These are phyloP conservation scores for Alethe diademata DNA, from an alignment of 2,113 vertebrate genomes.

Conservation along the genomic window DNA sequence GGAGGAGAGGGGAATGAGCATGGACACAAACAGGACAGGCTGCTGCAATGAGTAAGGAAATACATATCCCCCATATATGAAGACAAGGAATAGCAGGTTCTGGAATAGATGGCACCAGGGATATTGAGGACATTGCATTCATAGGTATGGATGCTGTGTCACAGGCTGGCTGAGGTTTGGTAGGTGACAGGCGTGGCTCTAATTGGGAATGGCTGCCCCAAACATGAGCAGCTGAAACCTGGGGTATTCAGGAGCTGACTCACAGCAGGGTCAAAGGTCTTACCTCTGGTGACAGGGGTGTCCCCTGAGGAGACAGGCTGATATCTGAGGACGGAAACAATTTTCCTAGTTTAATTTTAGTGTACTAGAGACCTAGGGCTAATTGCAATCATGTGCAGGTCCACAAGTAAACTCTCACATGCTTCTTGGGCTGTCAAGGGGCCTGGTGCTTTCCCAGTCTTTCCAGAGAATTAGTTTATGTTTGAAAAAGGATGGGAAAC, in stretches of 20 bases:
- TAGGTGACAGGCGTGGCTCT: not conserved
- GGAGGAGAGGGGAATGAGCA: not conserved
- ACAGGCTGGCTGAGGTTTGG: not conserved
- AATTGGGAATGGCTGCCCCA: not conserved
- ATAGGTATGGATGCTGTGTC: not conserved
- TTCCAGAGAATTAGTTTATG: conserved; percentile 11
- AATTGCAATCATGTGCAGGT: not conserved
- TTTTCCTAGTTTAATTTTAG: not conserved
- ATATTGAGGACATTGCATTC: not conserved
- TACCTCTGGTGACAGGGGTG: not conserved
- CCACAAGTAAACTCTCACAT: not conserved
- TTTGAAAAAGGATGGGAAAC: conserved; percentile 45
- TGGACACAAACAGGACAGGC: not conserved
- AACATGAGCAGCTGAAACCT: not conserved
- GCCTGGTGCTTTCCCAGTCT: conserved; percentile 11
- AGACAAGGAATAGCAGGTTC: not conserved
- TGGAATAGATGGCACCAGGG: not conserved
- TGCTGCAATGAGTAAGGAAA: not conserved
- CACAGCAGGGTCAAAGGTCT: not conserved
- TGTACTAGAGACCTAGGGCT: not conserved
- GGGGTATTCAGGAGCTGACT: not conserved
- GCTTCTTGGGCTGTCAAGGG: not conserved
- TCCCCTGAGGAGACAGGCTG: not conserved
- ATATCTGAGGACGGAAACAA: not conserved
- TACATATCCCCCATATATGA: not conserved